Percentiles rank a stretch among this genome's conserved stretches.
Evolutionary conservation across 64 coral and sea anemone species (phyloP).

Genomic region (Stichodactyla mertensii): DNA sequence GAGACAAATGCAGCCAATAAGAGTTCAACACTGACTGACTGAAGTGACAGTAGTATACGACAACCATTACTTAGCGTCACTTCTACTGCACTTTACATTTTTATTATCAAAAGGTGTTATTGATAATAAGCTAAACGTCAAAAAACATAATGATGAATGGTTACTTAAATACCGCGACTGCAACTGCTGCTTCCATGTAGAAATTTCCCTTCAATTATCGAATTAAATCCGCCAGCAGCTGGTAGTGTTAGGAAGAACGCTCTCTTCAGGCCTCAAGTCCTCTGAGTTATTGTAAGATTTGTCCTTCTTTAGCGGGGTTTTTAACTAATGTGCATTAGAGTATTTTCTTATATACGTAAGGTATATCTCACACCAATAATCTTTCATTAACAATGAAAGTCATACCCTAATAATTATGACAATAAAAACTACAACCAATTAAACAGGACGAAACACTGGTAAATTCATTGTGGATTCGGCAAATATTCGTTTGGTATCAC

Average conservation of each 20-base stretch:
- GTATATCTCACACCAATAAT: neutral
- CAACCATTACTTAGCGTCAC: neutral
- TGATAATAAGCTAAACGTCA: neutral
- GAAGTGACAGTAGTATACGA: neutral
- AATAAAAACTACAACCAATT: no score
- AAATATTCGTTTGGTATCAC: no score
- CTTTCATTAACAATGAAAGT: no score
- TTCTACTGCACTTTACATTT: neutral
- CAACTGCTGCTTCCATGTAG: no score
- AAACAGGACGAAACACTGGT: no score
- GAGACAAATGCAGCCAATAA: neutral
- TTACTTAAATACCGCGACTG: neutral
- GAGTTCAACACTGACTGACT: neutral
- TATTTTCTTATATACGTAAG: neutral
- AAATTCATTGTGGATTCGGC: no score
- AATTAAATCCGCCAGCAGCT: neutral
- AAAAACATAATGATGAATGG: neutral
- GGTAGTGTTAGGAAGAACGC: no score
- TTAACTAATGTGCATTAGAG: neutral
- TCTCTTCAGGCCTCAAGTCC: no score
- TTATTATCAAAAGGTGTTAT: neutral
- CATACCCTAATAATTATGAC: no score
- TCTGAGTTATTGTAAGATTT: no score
- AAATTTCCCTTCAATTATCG: no score
- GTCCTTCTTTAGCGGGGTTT: no score